A percentile compares a stretch with the other conserved stretches of the same genome.
Evolutionary conservation across 2,888 invertebrate species (phyloP).

Genomic region (Acleris cristana): DNA sequence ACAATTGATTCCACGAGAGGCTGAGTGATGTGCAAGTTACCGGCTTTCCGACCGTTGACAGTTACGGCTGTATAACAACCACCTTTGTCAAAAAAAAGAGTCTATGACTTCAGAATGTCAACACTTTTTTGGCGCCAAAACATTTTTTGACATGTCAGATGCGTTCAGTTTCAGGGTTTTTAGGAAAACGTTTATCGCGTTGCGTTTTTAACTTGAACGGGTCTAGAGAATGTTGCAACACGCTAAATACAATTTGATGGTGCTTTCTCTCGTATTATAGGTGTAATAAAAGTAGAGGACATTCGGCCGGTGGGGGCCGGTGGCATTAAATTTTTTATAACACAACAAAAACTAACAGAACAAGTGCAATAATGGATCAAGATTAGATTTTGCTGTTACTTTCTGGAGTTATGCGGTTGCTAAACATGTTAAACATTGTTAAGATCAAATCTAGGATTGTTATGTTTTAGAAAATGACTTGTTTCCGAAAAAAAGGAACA

Average conservation of each 20-base stretch:
- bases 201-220: conserved; percentile 26
- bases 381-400: conserved; percentile 27
- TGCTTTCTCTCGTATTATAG: conserved; percentile 44
- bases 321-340: conserved; percentile 34
- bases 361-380: conserved; percentile 34
- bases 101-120: conserved; percentile 6
- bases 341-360: conserved; percentile 35
- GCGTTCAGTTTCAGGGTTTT: conserved; percentile 5
- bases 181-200: conserved; percentile 12
- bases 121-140: not conserved
- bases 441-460: conserved; percentile 13
- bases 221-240: conserved; percentile 38
- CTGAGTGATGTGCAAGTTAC: conserved; percentile 41
- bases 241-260: conserved; percentile 48
- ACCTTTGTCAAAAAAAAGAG: conserved; percentile 18
- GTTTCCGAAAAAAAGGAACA: too few relatives aligned
- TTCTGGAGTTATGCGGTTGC: conserved; percentile 13
- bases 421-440: conserved; percentile 4
- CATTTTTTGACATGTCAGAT: not conserved
- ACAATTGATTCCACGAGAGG: conserved; percentile 72
- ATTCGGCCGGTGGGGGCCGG: conserved; percentile 34
- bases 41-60: conserved; percentile 35
- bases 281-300: conserved; percentile 40
- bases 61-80: conserved; percentile 21
- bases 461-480: not conserved